These are phyloP conservation scores for Macrotus californicus DNA, from an alignment of 2,113 vertebrate genomes.

Conservation along the genomic window DNA sequence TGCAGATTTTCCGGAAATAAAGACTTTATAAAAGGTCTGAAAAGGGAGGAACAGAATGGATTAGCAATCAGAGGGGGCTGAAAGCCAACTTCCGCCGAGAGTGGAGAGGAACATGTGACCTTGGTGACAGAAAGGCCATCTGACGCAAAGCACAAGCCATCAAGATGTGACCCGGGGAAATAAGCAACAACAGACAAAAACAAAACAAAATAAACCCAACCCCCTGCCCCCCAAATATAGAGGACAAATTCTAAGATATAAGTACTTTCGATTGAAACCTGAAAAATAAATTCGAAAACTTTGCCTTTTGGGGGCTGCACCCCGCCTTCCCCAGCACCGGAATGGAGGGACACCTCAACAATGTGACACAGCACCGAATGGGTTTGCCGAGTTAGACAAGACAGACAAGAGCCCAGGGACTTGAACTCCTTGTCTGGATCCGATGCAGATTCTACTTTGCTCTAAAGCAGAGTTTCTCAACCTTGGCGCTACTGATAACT, in stretches of 20 bases:
- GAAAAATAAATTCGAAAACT: neutral
- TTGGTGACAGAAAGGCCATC: neutral
- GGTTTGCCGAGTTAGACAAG: neutral
- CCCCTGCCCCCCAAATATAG: neutral
- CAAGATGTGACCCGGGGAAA: neutral
- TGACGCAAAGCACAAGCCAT: neutral
- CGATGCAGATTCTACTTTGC: neutral
- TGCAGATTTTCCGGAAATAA: conserved; percentile 96
- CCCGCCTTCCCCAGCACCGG: neutral
- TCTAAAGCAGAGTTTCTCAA: neutral
- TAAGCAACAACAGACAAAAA: neutral
- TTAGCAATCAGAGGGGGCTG: conserved; percentile 8
- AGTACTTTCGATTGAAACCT: neutral
- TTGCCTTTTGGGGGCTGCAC: neutral
- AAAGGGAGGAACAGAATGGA: conserved; percentile 56
- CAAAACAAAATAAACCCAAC: neutral
- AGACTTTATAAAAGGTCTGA: conserved; percentile 94
- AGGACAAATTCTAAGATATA: neutral
- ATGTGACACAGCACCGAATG: neutral
- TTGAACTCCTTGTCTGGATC: too few species aligned
- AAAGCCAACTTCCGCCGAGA: neutral
- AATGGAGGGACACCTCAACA: neutral
- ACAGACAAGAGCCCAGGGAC: neutral
- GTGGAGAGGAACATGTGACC: neutral
- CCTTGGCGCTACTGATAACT: neutral